Conservation (phyloP, 1,140 invertebrate genomes). For the Aleiodes sp. region DNA sequence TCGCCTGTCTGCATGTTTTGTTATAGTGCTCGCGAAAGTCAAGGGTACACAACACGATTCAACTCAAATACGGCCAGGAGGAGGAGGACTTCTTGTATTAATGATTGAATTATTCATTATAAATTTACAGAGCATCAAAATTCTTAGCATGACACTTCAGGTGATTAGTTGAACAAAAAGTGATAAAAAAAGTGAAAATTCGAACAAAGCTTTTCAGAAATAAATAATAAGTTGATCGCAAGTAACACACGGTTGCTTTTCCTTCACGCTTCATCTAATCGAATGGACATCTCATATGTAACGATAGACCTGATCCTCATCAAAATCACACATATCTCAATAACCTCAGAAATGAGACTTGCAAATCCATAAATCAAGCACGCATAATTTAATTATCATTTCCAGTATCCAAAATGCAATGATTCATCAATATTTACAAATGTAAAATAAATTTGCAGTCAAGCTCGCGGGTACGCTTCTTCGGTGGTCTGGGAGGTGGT, state of each 20-base stretch:
- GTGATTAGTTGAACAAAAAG: slow-evolving; percentile 36
- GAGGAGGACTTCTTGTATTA: slow-evolving; percentile 62
- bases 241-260: slow-evolving; percentile 32
- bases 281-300: not conserved
- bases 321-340: not conserved
- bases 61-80: slow-evolving; percentile 49
- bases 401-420: not conserved
- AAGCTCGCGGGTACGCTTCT: slow-evolving; percentile 67
- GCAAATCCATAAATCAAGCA: slow-evolving; percentile 10
- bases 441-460: slow-evolving; percentile 50
- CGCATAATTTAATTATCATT: slow-evolving; percentile 13
- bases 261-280: slow-evolving; percentile 33
- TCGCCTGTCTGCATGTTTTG: slow-evolving; percentile 59
- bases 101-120: slow-evolving; percentile 41
- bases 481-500: slow-evolving; percentile 64
- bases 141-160: slow-evolving; percentile 38
- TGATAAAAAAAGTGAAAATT: slow-evolving; percentile 6
- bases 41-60: slow-evolving; percentile 49
- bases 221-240: slow-evolving; percentile 20
- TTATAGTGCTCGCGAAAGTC: slow-evolving; percentile 58
- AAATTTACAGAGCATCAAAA: slow-evolving; percentile 34
- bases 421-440: slow-evolving; percentile 8
- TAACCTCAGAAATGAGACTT: not conserved
- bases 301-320: not conserved
- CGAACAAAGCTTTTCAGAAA: slow-evolving; percentile 10